Evolutionary conservation across 2,113 vertebrate genomes (phyloP).

Genomic region (Speoplatyrhinus poulsoni): DNA sequence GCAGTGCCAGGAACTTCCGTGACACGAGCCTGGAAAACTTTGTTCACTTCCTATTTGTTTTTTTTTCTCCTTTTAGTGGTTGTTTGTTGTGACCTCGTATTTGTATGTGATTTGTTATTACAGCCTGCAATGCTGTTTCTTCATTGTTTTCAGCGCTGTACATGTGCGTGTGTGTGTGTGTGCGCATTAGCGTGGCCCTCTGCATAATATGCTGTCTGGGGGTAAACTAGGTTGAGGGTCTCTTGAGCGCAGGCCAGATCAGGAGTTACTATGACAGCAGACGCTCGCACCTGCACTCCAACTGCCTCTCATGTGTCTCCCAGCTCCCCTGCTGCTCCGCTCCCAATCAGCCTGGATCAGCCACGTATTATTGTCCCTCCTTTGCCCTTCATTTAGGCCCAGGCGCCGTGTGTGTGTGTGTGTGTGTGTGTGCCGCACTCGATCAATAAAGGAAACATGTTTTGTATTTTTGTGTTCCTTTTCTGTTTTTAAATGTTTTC

Average conservation of each 20-base stretch:
- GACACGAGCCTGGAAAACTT: not conserved
- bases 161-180: slow-evolving; percentile 57
- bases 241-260: slow-evolving; percentile 79
- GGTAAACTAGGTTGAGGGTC: slow-evolving; percentile 78
- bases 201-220: slow-evolving; percentile 68
- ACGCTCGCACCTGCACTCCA: slow-evolving; percentile 68
- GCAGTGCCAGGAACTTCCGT: not conserved
- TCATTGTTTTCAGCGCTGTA: not conserved
- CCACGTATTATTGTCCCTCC: slow-evolving; percentile 61
- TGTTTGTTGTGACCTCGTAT: not conserved
- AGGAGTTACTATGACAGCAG: slow-evolving; percentile 79
- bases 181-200: slow-evolving; percentile 34
- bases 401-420: slow-evolving; percentile 27
- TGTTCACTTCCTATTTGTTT: no score
- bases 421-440: slow-evolving; percentile 24
- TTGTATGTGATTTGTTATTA: not conserved
- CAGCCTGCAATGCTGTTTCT: not conserved
- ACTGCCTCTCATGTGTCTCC: slow-evolving; percentile 73
- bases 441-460: slow-evolving; percentile 47
- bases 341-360: slow-evolving; percentile 70
- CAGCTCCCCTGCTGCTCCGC: slow-evolving; percentile 57
- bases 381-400: slow-evolving; percentile 8
- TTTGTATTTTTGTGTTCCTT: not conserved
- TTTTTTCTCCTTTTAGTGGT: not conserved
- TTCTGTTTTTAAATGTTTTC: slow-evolving; percentile 1